These are phyloP conservation scores for Gyps fulvus DNA, from an alignment of 2,113 vertebrate genomes.

Conservation along the genomic window DNA sequence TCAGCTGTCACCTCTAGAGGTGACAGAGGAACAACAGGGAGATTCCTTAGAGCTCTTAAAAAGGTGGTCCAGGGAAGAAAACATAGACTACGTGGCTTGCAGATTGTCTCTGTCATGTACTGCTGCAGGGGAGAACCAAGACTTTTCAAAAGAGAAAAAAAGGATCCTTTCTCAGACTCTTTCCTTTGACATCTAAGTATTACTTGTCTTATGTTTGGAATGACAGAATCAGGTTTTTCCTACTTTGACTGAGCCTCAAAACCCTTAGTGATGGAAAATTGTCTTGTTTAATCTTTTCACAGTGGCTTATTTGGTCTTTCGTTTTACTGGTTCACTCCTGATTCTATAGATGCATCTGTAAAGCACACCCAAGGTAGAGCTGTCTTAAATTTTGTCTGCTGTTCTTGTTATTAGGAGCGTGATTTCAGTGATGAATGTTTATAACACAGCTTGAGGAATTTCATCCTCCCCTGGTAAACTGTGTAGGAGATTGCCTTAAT, in stretches of 20 bases:
- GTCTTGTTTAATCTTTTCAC: not conserved
- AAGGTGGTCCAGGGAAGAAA: not conserved
- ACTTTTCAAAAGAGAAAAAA: not conserved
- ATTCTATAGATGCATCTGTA: not conserved
- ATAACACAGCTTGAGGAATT: conserved; percentile 69
- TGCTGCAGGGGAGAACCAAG: not conserved
- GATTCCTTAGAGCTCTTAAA: not conserved
- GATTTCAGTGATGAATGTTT: conserved; percentile 68
- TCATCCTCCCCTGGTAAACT: conserved; percentile 66
- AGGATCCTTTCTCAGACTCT: not conserved
- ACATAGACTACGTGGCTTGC: not conserved
- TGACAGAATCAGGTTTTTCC: not conserved
- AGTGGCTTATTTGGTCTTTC: conserved; percentile 13
- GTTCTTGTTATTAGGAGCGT: conserved; percentile 26
- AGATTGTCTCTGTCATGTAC: not conserved
- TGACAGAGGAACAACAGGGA: not conserved
- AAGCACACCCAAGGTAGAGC: not conserved
- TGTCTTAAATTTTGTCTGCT: conserved; percentile 54
- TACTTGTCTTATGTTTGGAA: not conserved
- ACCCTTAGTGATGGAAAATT: not conserved
- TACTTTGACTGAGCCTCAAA: not conserved
- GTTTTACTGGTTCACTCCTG: not conserved
- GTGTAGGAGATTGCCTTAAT: conserved; percentile 66
- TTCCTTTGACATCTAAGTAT: not conserved
- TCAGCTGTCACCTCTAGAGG: not conserved